Conservation (phyloP, 2,797 vertebrate species). For the Linurgus olivaceus region DNA sequence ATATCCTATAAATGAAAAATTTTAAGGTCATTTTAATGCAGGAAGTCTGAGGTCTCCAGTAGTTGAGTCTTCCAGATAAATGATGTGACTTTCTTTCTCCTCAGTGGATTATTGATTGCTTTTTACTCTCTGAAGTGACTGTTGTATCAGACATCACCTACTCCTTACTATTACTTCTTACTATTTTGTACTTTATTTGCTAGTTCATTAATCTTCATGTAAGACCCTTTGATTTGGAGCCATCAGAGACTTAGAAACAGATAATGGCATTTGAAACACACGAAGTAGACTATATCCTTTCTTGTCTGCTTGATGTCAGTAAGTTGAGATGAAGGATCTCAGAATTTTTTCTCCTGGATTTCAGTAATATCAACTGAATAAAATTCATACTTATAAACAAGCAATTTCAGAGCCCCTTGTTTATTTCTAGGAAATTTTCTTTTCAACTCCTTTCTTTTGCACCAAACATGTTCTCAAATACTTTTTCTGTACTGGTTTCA, state of each 20-base stretch:
- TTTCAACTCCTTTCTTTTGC: background rate
- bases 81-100: background rate
- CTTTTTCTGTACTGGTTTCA: background rate
- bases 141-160: background rate
- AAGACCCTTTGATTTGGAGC: background rate
- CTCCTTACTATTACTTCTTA: background rate
- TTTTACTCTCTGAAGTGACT: background rate
- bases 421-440: background rate
- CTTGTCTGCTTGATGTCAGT: background rate
- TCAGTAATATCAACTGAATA: background rate
- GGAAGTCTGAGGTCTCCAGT: background rate
- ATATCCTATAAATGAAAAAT: background rate
- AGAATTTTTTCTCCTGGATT: background rate
- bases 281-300: background rate
- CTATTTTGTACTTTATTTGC: background rate
- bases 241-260: background rate
- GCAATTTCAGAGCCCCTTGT: background rate
- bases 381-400: background rate
- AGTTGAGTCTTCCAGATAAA: background rate
- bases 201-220: background rate
- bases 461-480: background rate
- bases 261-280: background rate
- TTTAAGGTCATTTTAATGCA: background rate
- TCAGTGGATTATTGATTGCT: background rate
- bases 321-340: background rate